These are phyloP conservation scores for Gopherus evgoodei DNA, from an alignment of 2,113 vertebrate genomes.

Conservation along the genomic window DNA sequence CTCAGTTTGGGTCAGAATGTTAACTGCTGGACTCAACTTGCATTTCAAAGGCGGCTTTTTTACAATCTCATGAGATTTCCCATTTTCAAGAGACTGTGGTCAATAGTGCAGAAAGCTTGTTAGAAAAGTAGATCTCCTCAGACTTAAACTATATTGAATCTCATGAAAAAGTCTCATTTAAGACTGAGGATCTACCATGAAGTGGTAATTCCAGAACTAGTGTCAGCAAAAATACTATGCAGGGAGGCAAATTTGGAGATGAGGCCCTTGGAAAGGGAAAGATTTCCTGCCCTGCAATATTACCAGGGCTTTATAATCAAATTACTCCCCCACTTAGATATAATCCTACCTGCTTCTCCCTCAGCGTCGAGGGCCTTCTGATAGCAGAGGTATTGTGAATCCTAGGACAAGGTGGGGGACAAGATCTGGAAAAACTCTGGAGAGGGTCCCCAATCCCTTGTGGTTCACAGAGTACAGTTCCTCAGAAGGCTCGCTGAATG, in stretches of 20 bases:
- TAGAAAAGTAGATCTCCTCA: not conserved
- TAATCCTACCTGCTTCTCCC: not conserved
- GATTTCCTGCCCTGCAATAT: not conserved
- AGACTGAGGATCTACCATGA: not conserved
- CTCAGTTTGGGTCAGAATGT: not conserved
- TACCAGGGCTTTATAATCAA: not conserved
- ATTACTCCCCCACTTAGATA: not conserved
- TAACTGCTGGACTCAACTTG: not conserved
- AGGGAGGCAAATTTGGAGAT: not conserved
- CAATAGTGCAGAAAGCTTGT: slow-evolving; percentile 30
- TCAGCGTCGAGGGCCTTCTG: not conserved
- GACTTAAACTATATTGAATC: not conserved
- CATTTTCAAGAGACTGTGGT: not conserved
- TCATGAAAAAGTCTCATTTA: not conserved
- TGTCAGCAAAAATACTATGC: not conserved
- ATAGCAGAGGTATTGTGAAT: not conserved
- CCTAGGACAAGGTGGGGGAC: not conserved
- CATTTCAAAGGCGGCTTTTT: not conserved
- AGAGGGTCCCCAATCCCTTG: not conserved
- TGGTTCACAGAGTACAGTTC: not conserved
- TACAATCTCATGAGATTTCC: not conserved
- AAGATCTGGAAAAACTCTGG: not conserved
- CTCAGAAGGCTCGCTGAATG: not conserved
- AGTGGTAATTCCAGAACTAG: not conserved
- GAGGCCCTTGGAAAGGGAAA: not conserved